Evolutionary conservation across 2,888 invertebrate genomes (phyloP).

Genomic region (Camponotus fellah): DNA sequence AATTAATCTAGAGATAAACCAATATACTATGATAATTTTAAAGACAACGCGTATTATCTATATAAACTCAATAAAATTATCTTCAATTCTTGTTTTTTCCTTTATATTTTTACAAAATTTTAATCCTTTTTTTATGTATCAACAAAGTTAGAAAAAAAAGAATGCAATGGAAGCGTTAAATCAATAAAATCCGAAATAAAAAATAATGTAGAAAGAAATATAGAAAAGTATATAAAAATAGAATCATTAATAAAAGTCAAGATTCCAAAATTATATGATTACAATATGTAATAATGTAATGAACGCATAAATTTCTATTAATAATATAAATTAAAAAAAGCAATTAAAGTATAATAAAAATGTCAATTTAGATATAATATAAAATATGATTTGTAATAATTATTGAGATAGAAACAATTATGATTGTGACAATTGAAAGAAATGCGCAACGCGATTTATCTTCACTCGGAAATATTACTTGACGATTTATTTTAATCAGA

Average conservation of each 20-base stretch:
- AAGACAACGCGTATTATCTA: background rate
- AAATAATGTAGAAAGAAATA: background rate
- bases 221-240: too few species aligned
- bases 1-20: background rate
- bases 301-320: background rate
- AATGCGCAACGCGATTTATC: background rate
- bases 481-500: conserved; percentile 3
- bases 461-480: conserved; percentile 4
- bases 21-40: background rate
- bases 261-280: background rate
- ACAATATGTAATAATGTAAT: too few species aligned
- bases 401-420: background rate
- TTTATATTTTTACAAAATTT: background rate
- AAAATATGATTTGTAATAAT: background rate
- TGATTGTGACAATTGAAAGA: background rate
- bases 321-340: background rate
- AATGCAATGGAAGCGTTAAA: background rate
- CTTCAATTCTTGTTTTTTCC: background rate
- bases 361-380: background rate
- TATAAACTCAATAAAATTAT: conserved; percentile 14
- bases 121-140: background rate
- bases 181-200: background rate
- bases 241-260: background rate
- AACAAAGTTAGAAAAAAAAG: background rate
- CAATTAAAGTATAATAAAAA: too few species aligned